These are phyloP conservation scores for Sebastes schlegelii DNA, from an alignment of 2,113 vertebrate species.

Conservation along the genomic window DNA sequence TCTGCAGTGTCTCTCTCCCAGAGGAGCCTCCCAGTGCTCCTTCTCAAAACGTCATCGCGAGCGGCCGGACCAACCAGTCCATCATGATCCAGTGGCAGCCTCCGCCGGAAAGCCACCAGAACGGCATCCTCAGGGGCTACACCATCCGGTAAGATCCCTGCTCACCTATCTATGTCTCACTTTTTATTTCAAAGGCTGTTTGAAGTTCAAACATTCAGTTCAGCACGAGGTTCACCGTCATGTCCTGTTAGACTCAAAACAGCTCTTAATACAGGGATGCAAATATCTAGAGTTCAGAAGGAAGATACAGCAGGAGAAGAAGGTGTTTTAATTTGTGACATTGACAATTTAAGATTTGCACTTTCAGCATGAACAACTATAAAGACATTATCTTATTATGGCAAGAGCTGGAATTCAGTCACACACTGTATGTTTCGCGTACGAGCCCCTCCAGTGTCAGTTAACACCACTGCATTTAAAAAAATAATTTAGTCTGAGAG, in stretches of 20 bases:
- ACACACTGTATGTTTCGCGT: neutral
- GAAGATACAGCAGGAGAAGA: too few species aligned
- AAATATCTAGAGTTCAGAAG: neutral
- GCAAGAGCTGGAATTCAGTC: neutral
- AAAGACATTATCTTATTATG: neutral
- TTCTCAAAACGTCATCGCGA: conserved; percentile 96
- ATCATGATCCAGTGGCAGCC: conserved; percentile 99
- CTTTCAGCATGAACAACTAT: neutral
- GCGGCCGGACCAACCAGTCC: conserved; percentile 96
- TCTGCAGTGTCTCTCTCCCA: conserved; percentile 90
- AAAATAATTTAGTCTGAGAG: neutral
- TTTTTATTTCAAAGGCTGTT: neutral
- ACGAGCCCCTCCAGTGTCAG: neutral
- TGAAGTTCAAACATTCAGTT: neutral
- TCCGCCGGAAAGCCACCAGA: conserved; percentile 95
- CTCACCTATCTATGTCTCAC: neutral
- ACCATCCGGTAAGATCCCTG: conserved; percentile 86
- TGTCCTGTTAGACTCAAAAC: neutral
- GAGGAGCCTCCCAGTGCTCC: conserved; percentile 95
- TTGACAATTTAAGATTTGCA: neutral
- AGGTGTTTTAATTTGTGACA: neutral
- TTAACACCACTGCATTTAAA: neutral
- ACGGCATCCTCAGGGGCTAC: conserved; percentile 94
- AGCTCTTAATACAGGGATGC: neutral
- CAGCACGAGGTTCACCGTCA: neutral